Evolutionary conservation across 2,888 invertebrate genomes (phyloP).

Genomic region (Caenorhabditis wallacei): DNA sequence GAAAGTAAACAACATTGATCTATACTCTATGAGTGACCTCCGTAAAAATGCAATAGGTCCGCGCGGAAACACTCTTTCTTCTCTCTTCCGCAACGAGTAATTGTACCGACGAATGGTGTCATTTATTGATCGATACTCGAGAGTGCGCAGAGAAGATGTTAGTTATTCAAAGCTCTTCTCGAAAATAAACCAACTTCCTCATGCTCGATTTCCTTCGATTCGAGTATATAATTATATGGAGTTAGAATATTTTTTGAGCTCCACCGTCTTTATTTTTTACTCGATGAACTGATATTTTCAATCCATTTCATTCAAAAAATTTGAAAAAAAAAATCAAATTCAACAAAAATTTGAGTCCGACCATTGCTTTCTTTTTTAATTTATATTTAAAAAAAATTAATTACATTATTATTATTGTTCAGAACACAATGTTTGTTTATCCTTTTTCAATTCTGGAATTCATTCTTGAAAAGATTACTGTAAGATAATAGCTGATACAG

Average conservation of each 20-base stretch:
- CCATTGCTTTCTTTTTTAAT: too few relatives aligned
- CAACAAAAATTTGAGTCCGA: too few relatives aligned
- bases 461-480: too few relatives aligned
- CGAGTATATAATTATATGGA: background rate
- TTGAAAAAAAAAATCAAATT: too few relatives aligned
- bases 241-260: background rate
- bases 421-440: too few relatives aligned
- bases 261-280: too few relatives aligned
- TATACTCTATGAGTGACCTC: constrained; percentile 5
- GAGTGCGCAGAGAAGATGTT: constrained; percentile 36
- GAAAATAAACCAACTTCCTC: constrained; percentile 12
- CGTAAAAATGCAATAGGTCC: constrained; percentile 26
- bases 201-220: background rate
- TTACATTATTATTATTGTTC: too few relatives aligned
- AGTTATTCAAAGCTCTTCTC: constrained; percentile 16
- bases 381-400: too few relatives aligned
- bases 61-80: background rate
- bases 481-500: too few relatives aligned
- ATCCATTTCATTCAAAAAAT: too few relatives aligned
- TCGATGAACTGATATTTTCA: too few relatives aligned
- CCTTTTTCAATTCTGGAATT: too few relatives aligned
- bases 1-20: constrained; percentile 11
- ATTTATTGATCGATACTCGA: constrained; percentile 45
- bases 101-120: constrained; percentile 13
- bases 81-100: background rate